A percentile compares a stretch with the other conserved stretches of the same genome.
These are phyloP conservation scores for Cerceris rybyensis DNA, from an alignment of 2,888 invertebrate species.

Conservation along the genomic window DNA sequence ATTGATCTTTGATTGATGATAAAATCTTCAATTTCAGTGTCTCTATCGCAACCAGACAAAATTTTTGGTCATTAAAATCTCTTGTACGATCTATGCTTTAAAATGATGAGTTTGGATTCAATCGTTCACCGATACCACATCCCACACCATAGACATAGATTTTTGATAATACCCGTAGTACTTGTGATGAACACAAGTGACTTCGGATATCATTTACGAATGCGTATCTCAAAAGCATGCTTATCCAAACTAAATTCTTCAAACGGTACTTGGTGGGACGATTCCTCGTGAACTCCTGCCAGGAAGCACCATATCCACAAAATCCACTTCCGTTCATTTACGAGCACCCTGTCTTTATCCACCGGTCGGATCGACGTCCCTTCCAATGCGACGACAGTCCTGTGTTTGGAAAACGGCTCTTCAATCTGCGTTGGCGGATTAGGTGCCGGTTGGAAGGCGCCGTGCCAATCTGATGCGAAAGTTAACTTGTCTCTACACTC, in stretches of 20 bases:
- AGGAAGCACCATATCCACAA: constrained; percentile 38
- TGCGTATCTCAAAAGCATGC: constrained; percentile 40
- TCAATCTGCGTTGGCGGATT: constrained; percentile 27
- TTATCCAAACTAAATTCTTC: constrained; percentile 44
- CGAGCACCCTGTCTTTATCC: constrained; percentile 29
- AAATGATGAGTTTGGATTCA: neutral
- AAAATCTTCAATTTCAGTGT: no score
- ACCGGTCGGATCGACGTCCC: constrained; percentile 9
- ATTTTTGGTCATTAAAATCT: no score
- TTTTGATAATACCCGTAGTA: constrained; percentile 1
- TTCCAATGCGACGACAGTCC: constrained; percentile 20
- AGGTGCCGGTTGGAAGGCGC: constrained; percentile 3
- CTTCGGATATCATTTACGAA: constrained; percentile 33
- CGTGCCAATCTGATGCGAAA: constrained; percentile 25
- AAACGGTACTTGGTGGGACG: constrained; percentile 37
- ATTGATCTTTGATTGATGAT: no score
- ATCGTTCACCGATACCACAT: neutral
- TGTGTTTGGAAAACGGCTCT: constrained; percentile 36
- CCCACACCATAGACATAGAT: constrained; percentile 4
- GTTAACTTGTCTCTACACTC: constrained; percentile 34
- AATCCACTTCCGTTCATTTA: constrained; percentile 44
- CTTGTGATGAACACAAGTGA: constrained; percentile 13
- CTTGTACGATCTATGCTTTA: neutral
- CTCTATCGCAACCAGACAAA: no score
- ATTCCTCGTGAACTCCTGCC: constrained; percentile 45